A percentile compares a stretch with the other conserved stretches of the same genome.
Evolutionary conservation across 2,797 vertebrate genomes (phyloP).

Genomic region (Anableps anableps): DNA sequence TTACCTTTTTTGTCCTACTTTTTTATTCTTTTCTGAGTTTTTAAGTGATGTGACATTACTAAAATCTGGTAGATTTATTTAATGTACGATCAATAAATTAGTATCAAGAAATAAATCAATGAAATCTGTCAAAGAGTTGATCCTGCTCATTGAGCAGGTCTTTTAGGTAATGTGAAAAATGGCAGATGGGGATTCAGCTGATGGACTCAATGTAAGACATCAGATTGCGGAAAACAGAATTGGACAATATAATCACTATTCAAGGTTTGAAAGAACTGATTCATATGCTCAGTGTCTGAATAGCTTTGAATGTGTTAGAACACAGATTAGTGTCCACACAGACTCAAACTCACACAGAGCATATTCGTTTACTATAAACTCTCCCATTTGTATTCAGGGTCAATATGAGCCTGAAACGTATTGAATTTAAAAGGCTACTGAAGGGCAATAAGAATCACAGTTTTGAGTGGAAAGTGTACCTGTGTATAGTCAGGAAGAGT

Average conservation of each 20-base stretch:
- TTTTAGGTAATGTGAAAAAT: background rate
- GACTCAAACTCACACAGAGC: background rate
- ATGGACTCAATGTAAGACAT: background rate
- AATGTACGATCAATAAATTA: background rate
- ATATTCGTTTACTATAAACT: slow-evolving; percentile 2
- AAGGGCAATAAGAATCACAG: background rate
- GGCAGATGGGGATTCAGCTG: background rate
- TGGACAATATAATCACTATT: background rate
- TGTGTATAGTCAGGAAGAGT: background rate
- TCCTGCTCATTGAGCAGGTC: background rate
- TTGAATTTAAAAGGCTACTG: background rate
- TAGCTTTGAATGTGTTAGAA: background rate
- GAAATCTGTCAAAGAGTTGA: background rate
- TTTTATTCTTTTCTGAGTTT: background rate
- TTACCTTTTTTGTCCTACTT: background rate
- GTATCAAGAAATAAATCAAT: background rate
- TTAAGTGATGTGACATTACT: background rate
- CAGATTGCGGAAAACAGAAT: background rate
- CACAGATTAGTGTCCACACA: background rate
- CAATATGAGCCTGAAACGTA: background rate
- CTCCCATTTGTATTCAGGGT: slow-evolving; percentile 8
- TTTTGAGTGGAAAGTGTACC: background rate
- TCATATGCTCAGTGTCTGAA: background rate
- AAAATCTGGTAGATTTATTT: background rate
- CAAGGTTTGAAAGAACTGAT: background rate